Evolutionary conservation across 2,888 invertebrate species (phyloP).

Genomic region (Leptopilina drosophilae): DNA sequence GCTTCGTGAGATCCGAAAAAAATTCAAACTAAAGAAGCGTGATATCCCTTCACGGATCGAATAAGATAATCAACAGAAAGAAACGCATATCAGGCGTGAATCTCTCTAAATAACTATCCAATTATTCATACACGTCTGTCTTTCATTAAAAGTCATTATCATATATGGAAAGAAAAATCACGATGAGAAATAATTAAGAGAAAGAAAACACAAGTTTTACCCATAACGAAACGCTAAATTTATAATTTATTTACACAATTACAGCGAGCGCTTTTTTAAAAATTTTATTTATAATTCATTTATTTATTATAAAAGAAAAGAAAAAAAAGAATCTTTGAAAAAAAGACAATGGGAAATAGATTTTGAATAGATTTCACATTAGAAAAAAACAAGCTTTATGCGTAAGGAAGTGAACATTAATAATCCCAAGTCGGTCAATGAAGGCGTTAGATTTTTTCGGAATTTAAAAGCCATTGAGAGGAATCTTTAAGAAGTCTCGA

Average conservation of each 20-base stretch:
- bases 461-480: neutral
- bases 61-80: constrained; percentile 10
- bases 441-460: constrained; percentile 22
- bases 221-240: no score
- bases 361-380: neutral
- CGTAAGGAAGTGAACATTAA: constrained; percentile 2
- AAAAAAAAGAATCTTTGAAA: no score
- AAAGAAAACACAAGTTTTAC: no score
- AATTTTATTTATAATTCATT: neutral
- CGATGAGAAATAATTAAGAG: no score
- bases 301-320: no score
- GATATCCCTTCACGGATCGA: constrained; percentile 15
- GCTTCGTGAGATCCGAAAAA: constrained; percentile 4
- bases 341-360: no score
- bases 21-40: constrained; percentile 16
- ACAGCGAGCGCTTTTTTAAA: no score
- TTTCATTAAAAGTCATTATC: neutral
- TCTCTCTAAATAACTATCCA: constrained; percentile 8
- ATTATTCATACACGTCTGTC: constrained; percentile 3
- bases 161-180: neutral
- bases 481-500: constrained; percentile 18
- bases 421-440: constrained; percentile 20
- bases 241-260: no score
- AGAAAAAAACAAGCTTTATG: neutral
- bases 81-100: constrained; percentile 26